phyloP scores from a whole-genome alignment of 2,113 vertebrate genomes.

The Donacobius atricapilla region DNA sequence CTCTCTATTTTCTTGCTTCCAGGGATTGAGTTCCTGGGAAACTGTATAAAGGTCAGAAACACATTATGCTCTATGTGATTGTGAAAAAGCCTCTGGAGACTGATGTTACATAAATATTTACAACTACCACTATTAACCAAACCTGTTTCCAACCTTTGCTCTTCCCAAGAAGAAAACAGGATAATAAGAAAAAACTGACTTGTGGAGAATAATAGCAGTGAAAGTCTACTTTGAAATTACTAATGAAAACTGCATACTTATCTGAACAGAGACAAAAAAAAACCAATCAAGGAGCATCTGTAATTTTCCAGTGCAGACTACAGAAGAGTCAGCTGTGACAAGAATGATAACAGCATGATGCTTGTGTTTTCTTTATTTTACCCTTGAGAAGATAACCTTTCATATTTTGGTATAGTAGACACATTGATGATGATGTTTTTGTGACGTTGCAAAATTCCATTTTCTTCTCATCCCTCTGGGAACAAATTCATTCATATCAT shows the following conservation, averaged over 20 bases:
- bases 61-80: not conserved
- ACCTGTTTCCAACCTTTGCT: not conserved
- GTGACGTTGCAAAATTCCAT: slow-evolving; percentile 6
- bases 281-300: not conserved
- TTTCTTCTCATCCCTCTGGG: not conserved
- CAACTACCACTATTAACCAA: not conserved
- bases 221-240: not conserved
- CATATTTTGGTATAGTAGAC: not conserved
- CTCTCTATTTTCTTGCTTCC: not conserved
- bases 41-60: slow-evolving; percentile 36
- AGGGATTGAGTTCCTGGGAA: slow-evolving; percentile 33
- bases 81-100: slow-evolving; percentile 27
- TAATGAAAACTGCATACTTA: not conserved
- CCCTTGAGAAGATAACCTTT: slow-evolving; percentile 59
- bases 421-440: not conserved
- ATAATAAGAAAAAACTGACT: not conserved
- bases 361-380: slow-evolving; percentile 57
- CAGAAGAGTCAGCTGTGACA: slow-evolving; percentile 3
- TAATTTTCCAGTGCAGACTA: slow-evolving; percentile 40
- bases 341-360: not conserved
- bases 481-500: not conserved
- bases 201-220: not conserved
- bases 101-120: slow-evolving; percentile 28
- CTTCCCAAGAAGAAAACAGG: not conserved
- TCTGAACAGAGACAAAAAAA: not conserved